phyloP scores from a whole-genome alignment of 2,797 vertebrate species.

The Pelochelys cantorii region DNA sequence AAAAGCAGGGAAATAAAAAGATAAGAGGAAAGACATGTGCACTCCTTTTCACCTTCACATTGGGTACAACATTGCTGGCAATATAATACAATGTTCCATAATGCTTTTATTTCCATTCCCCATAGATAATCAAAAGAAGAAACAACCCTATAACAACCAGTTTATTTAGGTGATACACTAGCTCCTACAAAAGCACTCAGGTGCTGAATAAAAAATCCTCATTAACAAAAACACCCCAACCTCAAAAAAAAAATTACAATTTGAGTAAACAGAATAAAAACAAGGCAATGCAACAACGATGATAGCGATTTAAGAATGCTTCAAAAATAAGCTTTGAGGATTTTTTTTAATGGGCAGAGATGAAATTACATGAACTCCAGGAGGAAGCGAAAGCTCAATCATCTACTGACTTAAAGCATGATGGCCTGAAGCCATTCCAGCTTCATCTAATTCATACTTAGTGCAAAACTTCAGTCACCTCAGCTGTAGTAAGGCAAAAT shows the following conservation, averaged over 20 bases:
- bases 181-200: neutral
- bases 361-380: neutral
- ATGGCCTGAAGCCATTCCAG: neutral
- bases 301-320: neutral
- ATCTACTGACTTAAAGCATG: neutral
- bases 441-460: neutral
- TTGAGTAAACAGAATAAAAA: neutral
- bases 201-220: neutral
- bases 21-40: neutral
- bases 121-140: neutral
- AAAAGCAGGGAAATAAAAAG: neutral
- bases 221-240: neutral
- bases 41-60: neutral
- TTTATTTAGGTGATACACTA: neutral
- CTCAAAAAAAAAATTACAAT: neutral
- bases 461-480: neutral
- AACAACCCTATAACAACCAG: neutral
- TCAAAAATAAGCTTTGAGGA: neutral
- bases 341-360: neutral
- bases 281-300: neutral
- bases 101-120: neutral
- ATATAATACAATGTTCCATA: neutral
- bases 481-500: neutral
- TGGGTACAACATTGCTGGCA: neutral
- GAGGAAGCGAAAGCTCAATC: neutral